phyloP scores from a whole-genome alignment of 2,888 invertebrate genomes.

The Salticus scenicus region DNA sequence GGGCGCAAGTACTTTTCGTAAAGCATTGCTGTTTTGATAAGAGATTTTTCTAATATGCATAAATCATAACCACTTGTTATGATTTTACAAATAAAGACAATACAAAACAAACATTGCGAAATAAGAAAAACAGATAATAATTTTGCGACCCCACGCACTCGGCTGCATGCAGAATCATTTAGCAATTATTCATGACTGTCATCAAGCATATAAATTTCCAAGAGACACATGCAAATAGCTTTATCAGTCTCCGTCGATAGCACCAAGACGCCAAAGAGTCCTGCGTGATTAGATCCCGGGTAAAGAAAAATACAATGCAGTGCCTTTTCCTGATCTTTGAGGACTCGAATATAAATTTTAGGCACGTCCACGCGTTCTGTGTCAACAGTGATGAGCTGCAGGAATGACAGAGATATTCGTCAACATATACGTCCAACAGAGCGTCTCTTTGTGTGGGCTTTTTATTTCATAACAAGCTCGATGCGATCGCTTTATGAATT shows the following conservation, averaged over 20 bases:
- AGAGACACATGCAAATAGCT: conserved; percentile 48
- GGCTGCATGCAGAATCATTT: neutral
- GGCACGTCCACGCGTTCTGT: conserved; percentile 3
- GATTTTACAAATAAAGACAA: too few species aligned
- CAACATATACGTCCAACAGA: neutral
- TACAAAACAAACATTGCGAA: too few species aligned
- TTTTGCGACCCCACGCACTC: neutral
- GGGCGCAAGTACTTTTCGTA: too few species aligned
- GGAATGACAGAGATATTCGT: conserved; percentile 3
- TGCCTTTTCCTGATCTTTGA: neutral
- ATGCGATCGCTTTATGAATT: neutral
- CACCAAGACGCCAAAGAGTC: conserved; percentile 31
- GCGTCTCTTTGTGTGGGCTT: neutral
- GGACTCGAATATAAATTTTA: neutral
- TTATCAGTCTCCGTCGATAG: conserved; percentile 12
- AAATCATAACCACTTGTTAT: too few species aligned
- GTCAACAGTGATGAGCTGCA: neutral
- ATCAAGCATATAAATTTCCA: conserved; percentile 27
- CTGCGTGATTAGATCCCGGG: conserved; percentile 20
- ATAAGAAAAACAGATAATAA: neutral
- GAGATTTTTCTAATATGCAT: too few species aligned
- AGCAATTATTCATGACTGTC: conserved; percentile 46
- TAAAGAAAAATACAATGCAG: neutral
- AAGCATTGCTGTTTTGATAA: too few species aligned
- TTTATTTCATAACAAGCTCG: neutral